Evolutionary conservation across 2,113 vertebrate genomes (phyloP).

Genomic region (Ornithorhynchus anatinus): DNA sequence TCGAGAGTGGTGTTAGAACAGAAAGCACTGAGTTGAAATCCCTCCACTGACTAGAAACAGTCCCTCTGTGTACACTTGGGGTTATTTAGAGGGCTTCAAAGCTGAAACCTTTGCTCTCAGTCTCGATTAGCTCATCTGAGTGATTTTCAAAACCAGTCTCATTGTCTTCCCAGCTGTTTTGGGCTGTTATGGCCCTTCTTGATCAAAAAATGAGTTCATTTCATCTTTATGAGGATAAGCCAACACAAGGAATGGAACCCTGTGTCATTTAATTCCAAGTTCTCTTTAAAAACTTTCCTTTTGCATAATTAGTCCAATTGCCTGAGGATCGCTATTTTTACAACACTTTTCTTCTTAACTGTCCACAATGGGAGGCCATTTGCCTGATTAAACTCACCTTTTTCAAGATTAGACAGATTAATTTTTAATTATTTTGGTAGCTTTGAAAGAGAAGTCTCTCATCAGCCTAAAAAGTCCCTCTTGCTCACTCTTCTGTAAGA

Average conservation of each 20-base stretch:
- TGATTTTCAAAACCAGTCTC: too few relatives aligned
- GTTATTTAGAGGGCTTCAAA: too few relatives aligned
- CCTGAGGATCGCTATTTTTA: slow-evolving; percentile 41
- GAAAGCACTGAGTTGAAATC: too few relatives aligned
- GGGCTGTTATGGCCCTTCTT: too few relatives aligned
- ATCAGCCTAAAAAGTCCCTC: background rate
- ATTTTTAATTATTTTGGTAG: slow-evolving; percentile 38
- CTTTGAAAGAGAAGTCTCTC: slow-evolving; percentile 21
- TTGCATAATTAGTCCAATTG: slow-evolving; percentile 42
- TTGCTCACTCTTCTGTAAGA: slow-evolving; percentile 4
- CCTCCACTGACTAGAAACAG: too few relatives aligned
- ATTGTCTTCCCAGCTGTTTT: too few relatives aligned
- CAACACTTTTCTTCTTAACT: slow-evolving; percentile 28
- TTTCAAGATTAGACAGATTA: slow-evolving; percentile 30
- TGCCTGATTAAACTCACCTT: slow-evolving; percentile 49
- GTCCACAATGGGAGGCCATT: slow-evolving; percentile 24
- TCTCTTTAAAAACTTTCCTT: slow-evolving; percentile 48
- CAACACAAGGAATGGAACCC: slow-evolving; percentile 43
- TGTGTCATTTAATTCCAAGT: slow-evolving; percentile 56
- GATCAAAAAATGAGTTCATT: slow-evolving; percentile 57
- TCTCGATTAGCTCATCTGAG: too few relatives aligned
- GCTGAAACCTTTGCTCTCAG: too few relatives aligned
- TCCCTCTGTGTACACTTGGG: too few relatives aligned
- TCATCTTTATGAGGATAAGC: slow-evolving; percentile 42
- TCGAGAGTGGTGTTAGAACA: too few relatives aligned